Conservation (phyloP, 2,888 invertebrate species). For the Trichopria drosophilae region DNA sequence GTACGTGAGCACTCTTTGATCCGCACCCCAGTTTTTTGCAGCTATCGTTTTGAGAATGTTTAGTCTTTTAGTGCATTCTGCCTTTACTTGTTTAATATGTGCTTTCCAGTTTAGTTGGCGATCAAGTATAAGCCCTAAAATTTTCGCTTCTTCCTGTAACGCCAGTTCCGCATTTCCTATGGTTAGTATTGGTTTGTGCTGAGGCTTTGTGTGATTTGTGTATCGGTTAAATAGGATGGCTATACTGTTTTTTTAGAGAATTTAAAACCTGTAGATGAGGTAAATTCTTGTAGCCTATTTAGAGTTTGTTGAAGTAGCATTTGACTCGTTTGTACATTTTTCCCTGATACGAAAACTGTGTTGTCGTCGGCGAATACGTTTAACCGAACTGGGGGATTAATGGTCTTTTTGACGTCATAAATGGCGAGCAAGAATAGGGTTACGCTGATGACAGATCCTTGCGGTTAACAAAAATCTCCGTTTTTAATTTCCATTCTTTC, state of each 20-base stretch:
- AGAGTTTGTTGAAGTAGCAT: conserved; percentile 10
- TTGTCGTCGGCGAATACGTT: too few species aligned
- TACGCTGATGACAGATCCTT: conserved; percentile 15
- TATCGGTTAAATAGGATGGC: too few species aligned
- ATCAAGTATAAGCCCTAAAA: conserved; percentile 26
- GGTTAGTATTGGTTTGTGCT: too few species aligned
- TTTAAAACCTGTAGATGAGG: conserved; percentile 10
- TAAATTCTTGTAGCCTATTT: conserved; percentile 1
- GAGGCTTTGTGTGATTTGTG: too few species aligned
- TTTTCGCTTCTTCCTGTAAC: conserved; percentile 13
- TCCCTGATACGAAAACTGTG: background rate
- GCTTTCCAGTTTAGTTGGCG: conserved; percentile 19
- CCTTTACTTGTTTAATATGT: conserved; percentile 24
- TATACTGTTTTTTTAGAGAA: conserved; percentile 16
- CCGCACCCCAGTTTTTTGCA: conserved; percentile 6
- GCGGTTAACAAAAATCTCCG: conserved; percentile 18
- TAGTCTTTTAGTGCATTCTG: too few species aligned
- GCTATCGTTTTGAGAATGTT: conserved; percentile 19
- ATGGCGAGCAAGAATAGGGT: conserved; percentile 21
- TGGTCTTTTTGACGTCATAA: conserved; percentile 7
- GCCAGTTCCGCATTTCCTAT: conserved; percentile 4
- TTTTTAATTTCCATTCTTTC: conserved; percentile 5
- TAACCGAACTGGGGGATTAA: conserved; percentile 9
- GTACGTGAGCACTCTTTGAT: background rate
- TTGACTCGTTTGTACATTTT: conserved; percentile 7